Base-by-base conservation (phyloP, 2,797 vertebrate species). In the Anomalospiza imberbis region DNA sequence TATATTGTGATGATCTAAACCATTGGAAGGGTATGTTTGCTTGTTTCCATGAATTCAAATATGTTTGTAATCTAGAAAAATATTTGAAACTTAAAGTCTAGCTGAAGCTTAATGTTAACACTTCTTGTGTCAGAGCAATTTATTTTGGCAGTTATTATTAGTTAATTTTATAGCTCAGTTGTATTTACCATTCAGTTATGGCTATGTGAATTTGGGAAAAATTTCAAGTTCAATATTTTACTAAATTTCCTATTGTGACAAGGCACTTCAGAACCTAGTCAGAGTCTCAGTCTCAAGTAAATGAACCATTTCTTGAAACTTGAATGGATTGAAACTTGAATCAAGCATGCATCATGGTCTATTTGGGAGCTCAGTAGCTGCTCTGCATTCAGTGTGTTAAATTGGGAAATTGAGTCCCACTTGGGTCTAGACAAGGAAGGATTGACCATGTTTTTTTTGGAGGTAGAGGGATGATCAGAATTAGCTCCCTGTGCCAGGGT, bases 381-480 rank as follows among this genome's bases (percentile, higher is more conserved):
- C 22, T 84, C 62, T 90, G 34, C 60, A 62, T 75, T 72, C 44
- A 21, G 0, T 28, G 12, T 48, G 15, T 40, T 17, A 17, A 68
- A 40, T 0, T 42, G 32, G n/a, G 48, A 80, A 77, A 51, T 0
- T 31, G 15, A 17, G 25, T 66, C 13, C n/a, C 2, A 1, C 11
- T 45, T 48, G 14, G 5, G 15, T 29, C 18, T 67, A 28, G 50
- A 36, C 2, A 13, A 66, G 55, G 28, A 68, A 58, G 5, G 12
- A 8, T 10, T 66, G 57, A 21, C 7, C 29, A 13, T 29, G 12
- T 6, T 38, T 62, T 72, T 1, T 81, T 24, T 55, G 48, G 13
- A 70, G 61, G 57, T 3, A 53, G 58, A 17, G 32, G 17, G 28
- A 18, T 81, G 7, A 67, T 28, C 14, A 54, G 38, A 77, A 67